Evolutionary conservation across 2,113 vertebrate species (phyloP).

Genomic region (Pygoscelis antarcticus): DNA sequence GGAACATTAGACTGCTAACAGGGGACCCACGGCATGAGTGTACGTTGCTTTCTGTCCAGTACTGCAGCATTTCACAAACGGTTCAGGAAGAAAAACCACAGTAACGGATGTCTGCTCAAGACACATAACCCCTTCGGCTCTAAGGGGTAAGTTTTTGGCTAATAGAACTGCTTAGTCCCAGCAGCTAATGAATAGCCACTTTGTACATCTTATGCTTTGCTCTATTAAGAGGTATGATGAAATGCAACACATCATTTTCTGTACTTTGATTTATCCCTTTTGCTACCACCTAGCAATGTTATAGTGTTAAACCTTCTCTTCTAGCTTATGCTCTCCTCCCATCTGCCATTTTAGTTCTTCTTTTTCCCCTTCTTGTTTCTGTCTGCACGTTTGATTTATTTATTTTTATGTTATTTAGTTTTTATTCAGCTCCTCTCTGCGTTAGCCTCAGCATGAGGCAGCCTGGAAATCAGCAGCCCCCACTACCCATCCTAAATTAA

Average conservation of each 20-base stretch:
- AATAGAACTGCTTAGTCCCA: fast-evolving
- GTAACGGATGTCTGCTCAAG: neutral
- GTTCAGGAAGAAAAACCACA: neutral
- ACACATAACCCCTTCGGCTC: neutral
- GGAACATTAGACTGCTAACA: neutral
- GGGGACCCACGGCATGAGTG: fast-evolving
- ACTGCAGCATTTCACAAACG: neutral
- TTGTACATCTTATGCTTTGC: neutral
- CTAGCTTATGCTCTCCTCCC: neutral
- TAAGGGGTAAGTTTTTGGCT: neutral
- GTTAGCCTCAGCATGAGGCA: neutral
- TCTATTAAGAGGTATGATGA: neutral
- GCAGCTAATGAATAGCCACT: neutral
- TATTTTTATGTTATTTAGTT: neutral
- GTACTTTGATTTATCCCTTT: neutral
- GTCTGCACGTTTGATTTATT: neutral
- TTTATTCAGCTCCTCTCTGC: neutral
- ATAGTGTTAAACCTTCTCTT: neutral
- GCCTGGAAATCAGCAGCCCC: neutral
- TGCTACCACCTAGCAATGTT: neutral
- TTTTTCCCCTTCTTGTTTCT: neutral
- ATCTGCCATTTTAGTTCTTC: neutral
- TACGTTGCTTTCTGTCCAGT: neutral
- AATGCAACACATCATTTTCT: neutral
- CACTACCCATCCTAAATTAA: neutral